Evolutionary conservation across 2,113 vertebrate species (phyloP).

Genomic region (Anseranas semipalmata): DNA sequence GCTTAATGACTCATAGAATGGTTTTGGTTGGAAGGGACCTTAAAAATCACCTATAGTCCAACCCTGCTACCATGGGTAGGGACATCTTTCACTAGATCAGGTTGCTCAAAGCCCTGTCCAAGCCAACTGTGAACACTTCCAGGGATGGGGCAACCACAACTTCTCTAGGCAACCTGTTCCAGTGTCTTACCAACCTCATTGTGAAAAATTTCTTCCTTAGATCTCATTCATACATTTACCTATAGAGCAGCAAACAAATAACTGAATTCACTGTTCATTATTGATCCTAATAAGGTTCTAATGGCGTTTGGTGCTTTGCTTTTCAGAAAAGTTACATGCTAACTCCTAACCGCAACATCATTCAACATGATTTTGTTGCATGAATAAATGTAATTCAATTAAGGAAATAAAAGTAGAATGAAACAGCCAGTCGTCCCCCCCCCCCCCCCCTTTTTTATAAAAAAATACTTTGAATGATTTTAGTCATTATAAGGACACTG

Average conservation of each 20-base stretch:
- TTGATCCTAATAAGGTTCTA: not conserved
- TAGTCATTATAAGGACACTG: not conserved
- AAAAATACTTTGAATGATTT: not conserved
- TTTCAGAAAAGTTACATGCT: not conserved
- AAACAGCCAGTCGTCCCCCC: not conserved
- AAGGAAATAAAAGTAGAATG: not conserved
- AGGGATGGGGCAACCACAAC: too few relatives aligned
- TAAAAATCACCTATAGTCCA: not conserved
- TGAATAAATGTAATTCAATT: not conserved
- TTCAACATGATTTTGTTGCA: not conserved
- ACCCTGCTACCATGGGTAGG: too few relatives aligned
- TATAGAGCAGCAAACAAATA: not conserved
- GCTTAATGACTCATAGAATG: not conserved
- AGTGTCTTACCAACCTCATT: too few relatives aligned
- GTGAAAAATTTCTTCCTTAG: too few relatives aligned
- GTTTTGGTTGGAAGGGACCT: not conserved
- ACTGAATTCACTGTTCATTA: not conserved
- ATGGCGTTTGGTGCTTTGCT: not conserved
- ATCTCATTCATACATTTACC: not conserved
- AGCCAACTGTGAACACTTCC: too few relatives aligned
- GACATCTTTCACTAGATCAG: too few relatives aligned
- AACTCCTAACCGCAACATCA: not conserved
- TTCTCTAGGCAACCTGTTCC: too few relatives aligned
- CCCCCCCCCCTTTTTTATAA: not conserved
- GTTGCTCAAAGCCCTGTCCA: too few relatives aligned